A percentile compares a stretch with the other conserved stretches of the same genome.
phyloP scores from a whole-genome alignment of 2,888 invertebrate species.

The Clunio marinus region DNA sequence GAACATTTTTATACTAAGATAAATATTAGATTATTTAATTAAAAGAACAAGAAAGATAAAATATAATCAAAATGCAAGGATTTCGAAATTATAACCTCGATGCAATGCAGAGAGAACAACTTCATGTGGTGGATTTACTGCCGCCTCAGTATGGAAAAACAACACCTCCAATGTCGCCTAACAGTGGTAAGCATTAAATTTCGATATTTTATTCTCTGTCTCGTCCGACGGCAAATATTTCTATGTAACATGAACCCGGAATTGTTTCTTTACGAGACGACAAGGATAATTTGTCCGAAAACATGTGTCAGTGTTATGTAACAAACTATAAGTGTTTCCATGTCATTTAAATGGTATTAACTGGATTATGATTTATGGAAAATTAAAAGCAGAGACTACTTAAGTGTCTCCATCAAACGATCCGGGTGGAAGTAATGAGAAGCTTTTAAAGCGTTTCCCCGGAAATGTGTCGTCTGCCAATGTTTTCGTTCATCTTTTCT shows the following conservation, averaged over 20 bases:
- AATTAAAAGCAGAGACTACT: constrained; percentile 22
- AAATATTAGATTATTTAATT: neutral
- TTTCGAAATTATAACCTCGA: constrained; percentile 51
- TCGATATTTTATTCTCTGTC: too few relatives aligned
- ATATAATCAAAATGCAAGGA: constrained; percentile 49
- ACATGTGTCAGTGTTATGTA: constrained; percentile 14
- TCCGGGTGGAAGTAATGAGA: neutral
- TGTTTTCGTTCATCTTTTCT: neutral
- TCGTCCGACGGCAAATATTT: constrained; percentile 39
- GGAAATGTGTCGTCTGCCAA: constrained; percentile 32
- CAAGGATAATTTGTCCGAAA: constrained; percentile 18
- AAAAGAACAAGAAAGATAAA: constrained; percentile 28
- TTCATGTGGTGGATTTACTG: constrained; percentile 58
- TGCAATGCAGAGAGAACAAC: constrained; percentile 46
- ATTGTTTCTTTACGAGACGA: neutral
- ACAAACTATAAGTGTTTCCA: too few relatives aligned
- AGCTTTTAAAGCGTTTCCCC: neutral
- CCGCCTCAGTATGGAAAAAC: constrained; percentile 55
- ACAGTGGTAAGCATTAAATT: constrained; percentile 43
- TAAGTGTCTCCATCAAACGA: neutral
- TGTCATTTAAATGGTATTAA: neutral
- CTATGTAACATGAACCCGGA: constrained; percentile 3
- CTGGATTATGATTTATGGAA: constrained; percentile 26
- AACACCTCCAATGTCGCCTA: constrained; percentile 55
- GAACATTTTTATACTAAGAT: neutral